These are phyloP conservation scores for Apis laboriosa DNA, from an alignment of 1,140 invertebrate genomes.

Conservation along the genomic window DNA sequence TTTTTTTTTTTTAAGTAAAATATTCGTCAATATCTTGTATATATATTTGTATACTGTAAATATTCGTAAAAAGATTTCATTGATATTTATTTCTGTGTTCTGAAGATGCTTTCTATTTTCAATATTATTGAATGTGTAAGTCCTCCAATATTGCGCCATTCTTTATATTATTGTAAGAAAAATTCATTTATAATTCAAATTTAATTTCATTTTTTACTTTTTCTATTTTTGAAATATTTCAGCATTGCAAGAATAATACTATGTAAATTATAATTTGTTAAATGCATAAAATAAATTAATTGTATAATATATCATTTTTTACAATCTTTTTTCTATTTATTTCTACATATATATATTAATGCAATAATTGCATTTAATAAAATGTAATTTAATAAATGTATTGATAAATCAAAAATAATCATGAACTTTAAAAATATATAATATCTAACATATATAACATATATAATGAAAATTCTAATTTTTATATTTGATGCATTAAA, in stretches of 20 bases:
- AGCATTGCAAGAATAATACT: conserved; percentile 34
- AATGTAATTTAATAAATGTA: not conserved
- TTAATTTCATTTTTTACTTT: conserved; percentile 18
- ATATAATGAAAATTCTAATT: conserved; percentile 23
- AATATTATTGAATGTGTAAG: not conserved
- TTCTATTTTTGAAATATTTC: conserved; percentile 28
- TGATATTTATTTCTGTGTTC: conserved; percentile 43
- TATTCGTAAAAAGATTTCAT: conserved; percentile 30
- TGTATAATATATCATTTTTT: conserved; percentile 37
- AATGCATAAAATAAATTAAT: conserved; percentile 20
- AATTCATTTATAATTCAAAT: conserved; percentile 13
- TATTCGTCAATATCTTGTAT: conserved; percentile 8
- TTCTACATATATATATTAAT: conserved; percentile 31
- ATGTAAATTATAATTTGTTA: conserved; percentile 1
- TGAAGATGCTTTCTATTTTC: conserved; percentile 49
- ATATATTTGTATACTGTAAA: conserved; percentile 35
- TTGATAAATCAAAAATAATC: conserved; percentile 16
- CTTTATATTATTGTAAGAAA: conserved; percentile 17
- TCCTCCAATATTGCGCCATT: conserved; percentile 5
- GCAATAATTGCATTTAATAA: conserved; percentile 56
- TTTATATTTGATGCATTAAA: not conserved
- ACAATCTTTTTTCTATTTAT: not conserved
- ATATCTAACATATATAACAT: conserved; percentile 6
- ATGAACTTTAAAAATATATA: conserved; percentile 2
- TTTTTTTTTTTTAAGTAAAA: not conserved